These are phyloP conservation scores for Drepana falcataria DNA, from an alignment of 2,888 invertebrate species.

Conservation along the genomic window DNA sequence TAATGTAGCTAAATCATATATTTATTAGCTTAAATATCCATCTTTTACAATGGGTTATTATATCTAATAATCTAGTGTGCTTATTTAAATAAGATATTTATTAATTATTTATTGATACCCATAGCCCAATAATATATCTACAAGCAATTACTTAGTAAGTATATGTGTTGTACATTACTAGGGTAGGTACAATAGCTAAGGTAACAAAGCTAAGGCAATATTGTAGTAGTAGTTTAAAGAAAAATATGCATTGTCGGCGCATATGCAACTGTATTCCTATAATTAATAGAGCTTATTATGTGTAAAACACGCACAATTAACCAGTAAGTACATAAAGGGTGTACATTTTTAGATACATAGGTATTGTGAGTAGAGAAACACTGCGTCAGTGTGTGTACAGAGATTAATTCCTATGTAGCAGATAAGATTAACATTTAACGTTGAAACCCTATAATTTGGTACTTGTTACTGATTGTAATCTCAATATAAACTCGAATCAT, in stretches of 20 bases:
- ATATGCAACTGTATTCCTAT: too few species aligned
- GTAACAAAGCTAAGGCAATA: too few species aligned
- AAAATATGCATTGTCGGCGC: too few species aligned
- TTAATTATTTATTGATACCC: not conserved
- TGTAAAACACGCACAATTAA: too few species aligned
- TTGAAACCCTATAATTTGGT: constrained; percentile 6
- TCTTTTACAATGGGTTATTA: not conserved
- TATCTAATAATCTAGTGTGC: not conserved
- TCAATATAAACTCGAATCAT: constrained; percentile 23
- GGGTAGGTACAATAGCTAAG: too few species aligned
- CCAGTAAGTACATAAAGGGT: too few species aligned
- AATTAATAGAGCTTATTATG: too few species aligned
- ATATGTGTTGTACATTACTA: too few species aligned
- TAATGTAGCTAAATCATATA: too few species aligned
- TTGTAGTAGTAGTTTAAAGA: too few species aligned
- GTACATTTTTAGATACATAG: too few species aligned
- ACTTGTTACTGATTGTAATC: constrained; percentile 30
- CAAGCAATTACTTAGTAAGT: too few species aligned
- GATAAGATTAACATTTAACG: constrained; percentile 18
- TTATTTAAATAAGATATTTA: not conserved
- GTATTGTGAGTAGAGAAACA: not conserved
- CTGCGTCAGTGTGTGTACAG: constrained; percentile 14
- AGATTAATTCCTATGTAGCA: constrained; percentile 21
- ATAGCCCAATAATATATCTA: constrained; percentile 1
- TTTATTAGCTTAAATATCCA: not conserved